Conservation (phyloP, 2,113 vertebrate genomes). For the Pangasianodon hypophthalmus region DNA sequence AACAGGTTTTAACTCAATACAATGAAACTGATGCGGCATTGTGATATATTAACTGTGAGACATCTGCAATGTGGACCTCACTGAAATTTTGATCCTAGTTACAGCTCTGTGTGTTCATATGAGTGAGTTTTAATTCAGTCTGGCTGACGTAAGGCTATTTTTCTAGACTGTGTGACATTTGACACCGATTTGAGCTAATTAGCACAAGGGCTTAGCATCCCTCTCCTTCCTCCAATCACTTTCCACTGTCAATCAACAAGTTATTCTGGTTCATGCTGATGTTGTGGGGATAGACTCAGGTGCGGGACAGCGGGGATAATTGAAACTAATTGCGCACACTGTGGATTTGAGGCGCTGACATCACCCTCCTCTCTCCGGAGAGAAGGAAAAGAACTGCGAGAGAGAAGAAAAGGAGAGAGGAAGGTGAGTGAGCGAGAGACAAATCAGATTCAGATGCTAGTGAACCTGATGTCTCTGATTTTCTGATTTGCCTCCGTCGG, state of each 20-base stretch:
- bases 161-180: constrained; percentile 61
- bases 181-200: constrained; percentile 75
- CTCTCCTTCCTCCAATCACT: constrained; percentile 69
- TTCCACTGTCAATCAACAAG: constrained; percentile 78
- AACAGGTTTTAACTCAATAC: not conserved
- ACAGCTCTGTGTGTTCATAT: not conserved
- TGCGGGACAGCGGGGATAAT: constrained; percentile 70
- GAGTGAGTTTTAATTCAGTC: constrained; percentile 4
- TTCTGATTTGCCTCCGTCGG: constrained; percentile 51
- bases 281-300: constrained; percentile 68
- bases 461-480: constrained; percentile 73
- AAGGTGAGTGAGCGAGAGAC: constrained; percentile 45
- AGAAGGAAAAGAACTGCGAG: constrained; percentile 54
- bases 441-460: constrained; percentile 70
- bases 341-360: constrained; percentile 71
- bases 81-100: not conserved
- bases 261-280: constrained; percentile 73
- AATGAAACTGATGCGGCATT: too few relatives aligned
- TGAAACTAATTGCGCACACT: constrained; percentile 79
- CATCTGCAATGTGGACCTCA: not conserved
- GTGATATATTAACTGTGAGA: not conserved
- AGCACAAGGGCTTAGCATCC: constrained; percentile 57
- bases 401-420: constrained; percentile 51
- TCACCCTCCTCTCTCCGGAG: constrained; percentile 67
- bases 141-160: constrained; percentile 36